phyloP scores from a whole-genome alignment of 2,797 vertebrate genomes.

The Rhinophrynus dorsalis region DNA sequence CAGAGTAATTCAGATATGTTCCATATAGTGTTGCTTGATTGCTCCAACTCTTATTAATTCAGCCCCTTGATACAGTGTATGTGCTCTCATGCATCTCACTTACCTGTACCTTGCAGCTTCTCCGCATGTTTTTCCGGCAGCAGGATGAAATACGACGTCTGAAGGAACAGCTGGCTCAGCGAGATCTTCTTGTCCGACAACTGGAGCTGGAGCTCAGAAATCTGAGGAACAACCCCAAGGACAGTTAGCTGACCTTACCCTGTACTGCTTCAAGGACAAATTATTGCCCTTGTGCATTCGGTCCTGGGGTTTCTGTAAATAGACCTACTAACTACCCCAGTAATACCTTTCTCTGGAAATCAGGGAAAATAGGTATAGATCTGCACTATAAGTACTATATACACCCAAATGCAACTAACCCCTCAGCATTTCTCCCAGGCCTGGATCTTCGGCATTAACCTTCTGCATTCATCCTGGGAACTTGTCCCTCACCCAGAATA shows the following conservation, averaged over 20 bases:
- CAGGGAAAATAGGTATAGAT: conserved; percentile 13
- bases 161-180: conserved; percentile 88
- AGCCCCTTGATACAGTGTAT: too few species aligned
- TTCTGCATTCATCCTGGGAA: background rate
- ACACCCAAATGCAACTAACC: conserved; percentile 11
- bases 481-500: background rate
- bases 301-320: conserved; percentile 14
- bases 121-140: conserved; percentile 97
- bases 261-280: conserved; percentile 45
- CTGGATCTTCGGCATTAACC: background rate
- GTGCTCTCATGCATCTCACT: background rate
- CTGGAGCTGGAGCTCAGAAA: conserved; percentile 95
- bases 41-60: too few species aligned
- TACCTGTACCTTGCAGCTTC: conserved; percentile 71
- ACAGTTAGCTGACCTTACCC: conserved; percentile 55
- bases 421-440: background rate
- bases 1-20: too few species aligned
- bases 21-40: too few species aligned
- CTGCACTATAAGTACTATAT: conserved; percentile 15
- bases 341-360: background rate
- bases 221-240: conserved; percentile 89
- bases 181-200: conserved; percentile 90
- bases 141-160: conserved; percentile 92
- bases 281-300: background rate
- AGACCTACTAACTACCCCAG: conserved; percentile 34